Conservation (phyloP, 1,140 invertebrate genomes). For the Neodiprion fabricii region DNA sequence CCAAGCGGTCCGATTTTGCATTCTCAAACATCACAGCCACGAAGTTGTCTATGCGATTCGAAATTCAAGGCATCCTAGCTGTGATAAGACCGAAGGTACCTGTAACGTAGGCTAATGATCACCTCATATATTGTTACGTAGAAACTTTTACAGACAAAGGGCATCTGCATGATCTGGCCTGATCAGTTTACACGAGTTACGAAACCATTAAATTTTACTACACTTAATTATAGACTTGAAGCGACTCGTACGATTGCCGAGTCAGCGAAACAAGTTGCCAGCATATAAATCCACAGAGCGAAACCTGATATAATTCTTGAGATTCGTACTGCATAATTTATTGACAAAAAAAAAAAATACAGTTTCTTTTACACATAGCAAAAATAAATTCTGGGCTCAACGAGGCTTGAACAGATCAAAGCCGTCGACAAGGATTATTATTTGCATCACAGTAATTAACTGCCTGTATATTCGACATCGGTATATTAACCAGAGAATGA, state of each 20-base stretch:
- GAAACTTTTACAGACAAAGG: too few species aligned
- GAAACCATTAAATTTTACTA: conserved; percentile 49
- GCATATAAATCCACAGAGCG: background rate
- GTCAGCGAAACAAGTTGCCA: background rate
- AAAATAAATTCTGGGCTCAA: background rate
- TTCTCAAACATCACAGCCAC: too few species aligned
- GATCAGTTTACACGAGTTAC: conserved; percentile 34
- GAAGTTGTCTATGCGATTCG: too few species aligned
- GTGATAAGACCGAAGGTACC: too few species aligned
- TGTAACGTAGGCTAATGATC: too few species aligned
- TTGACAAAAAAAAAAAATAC: background rate
- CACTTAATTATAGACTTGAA: conserved; percentile 45
- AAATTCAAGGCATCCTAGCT: too few species aligned
- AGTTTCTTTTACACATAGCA: too few species aligned
- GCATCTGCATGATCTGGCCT: conserved; percentile 19
- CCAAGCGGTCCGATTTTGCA: too few species aligned
- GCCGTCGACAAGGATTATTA: background rate
- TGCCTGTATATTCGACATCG: background rate
- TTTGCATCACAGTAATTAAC: background rate
- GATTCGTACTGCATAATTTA: background rate
- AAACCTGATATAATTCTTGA: background rate
- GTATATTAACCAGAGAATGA: background rate
- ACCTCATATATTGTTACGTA: too few species aligned
- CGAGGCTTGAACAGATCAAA: background rate
- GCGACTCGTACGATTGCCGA: background rate